phyloP scores from a whole-genome alignment of 2,888 invertebrate genomes.

The Criorhina ranunculi region DNA sequence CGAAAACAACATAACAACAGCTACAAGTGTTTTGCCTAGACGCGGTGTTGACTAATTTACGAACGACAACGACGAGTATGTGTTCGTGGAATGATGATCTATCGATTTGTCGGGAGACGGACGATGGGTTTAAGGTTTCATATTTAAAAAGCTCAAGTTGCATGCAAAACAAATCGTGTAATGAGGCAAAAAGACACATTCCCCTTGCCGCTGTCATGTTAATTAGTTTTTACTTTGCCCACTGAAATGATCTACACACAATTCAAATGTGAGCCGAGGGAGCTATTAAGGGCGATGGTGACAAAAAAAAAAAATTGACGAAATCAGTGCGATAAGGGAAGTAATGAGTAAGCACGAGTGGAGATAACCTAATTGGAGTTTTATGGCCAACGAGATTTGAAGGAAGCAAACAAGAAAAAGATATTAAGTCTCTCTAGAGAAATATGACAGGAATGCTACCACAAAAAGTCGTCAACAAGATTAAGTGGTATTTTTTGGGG shows the following conservation, averaged over 20 bases:
- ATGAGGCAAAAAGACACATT: not conserved
- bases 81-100: conserved; percentile 10
- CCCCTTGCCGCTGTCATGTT: conserved; percentile 9
- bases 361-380: not conserved
- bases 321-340: conserved; percentile 31
- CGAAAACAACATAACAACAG: conserved; percentile 1
- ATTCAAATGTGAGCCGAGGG: not conserved
- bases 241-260: conserved; percentile 23
- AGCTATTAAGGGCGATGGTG: conserved; percentile 17
- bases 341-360: conserved; percentile 11
- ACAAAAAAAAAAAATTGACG: not conserved
- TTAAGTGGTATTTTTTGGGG: too few species aligned
- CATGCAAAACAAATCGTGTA: conserved; percentile 47
- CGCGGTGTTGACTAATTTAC: not conserved
- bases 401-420: not conserved
- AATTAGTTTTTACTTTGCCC: conserved; percentile 23
- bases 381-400: conserved; percentile 2
- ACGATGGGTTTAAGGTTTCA: not conserved
- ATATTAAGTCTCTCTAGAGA: too few species aligned
- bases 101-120: conserved; percentile 44
- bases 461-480: too few species aligned
- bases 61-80: not conserved
- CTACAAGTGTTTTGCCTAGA: conserved; percentile 50
- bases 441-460: too few species aligned
- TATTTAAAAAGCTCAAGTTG: not conserved